These are phyloP conservation scores for Drosophila baimaii DNA, from an alignment of 1,140 invertebrate genomes.

Conservation along the genomic window DNA sequence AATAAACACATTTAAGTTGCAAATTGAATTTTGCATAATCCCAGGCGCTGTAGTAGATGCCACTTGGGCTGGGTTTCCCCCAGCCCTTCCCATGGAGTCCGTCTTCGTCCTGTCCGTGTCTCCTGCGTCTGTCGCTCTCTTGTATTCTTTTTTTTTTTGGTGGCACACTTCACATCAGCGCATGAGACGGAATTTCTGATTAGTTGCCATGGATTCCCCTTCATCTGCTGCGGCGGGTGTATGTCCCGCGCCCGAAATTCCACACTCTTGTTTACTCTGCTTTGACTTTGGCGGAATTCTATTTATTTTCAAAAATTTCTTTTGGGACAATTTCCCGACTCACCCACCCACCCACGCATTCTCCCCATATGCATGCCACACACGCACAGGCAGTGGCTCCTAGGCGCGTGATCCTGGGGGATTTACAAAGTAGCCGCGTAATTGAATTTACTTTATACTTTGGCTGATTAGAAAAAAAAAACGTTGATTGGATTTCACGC, in stretches of 20 bases:
- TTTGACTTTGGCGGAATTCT: conserved; percentile 81
- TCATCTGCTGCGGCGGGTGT: background rate
- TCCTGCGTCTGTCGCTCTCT: conserved; percentile 37
- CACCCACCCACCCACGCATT: conserved; percentile 32
- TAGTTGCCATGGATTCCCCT: conserved; percentile 74
- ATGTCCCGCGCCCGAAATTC: background rate
- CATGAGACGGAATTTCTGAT: conserved; percentile 83
- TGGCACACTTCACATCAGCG: conserved; percentile 58
- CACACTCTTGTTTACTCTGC: conserved; percentile 64
- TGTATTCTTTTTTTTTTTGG: conserved; percentile 35
- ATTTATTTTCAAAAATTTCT: conserved; percentile 80
- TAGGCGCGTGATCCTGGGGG: conserved; percentile 72
- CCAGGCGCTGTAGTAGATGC: conserved; percentile 58
- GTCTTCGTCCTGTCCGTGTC: conserved; percentile 43
- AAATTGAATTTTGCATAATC: conserved; percentile 84
- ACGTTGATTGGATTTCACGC: conserved; percentile 73
- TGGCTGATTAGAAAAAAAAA: conserved; percentile 71
- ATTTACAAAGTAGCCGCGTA: conserved; percentile 81
- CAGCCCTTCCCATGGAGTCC: conserved; percentile 12
- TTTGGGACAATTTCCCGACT: conserved; percentile 54
- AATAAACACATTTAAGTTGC: conserved; percentile 84
- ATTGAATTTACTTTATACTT: conserved; percentile 83
- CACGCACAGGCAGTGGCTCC: conserved; percentile 26
- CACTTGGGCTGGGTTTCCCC: conserved; percentile 35
- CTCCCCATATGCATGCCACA: conserved; percentile 31